A percentile compares a stretch with the other conserved stretches of the same genome.
Evolutionary conservation across 2,888 invertebrate species (phyloP).

Genomic region (Parelbella ahira): DNA sequence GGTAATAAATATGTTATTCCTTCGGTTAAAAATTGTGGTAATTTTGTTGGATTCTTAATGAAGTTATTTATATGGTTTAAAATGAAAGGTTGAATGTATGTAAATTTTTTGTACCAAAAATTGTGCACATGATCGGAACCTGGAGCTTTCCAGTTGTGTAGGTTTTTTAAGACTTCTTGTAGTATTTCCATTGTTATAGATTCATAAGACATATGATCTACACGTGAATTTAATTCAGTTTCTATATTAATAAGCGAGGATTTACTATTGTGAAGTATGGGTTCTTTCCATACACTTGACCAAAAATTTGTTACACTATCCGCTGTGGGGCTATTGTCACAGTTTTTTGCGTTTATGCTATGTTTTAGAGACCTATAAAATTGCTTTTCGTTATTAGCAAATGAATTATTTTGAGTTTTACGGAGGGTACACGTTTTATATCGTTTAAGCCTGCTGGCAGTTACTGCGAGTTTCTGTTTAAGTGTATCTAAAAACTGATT

Average conservation of each 20-base stretch:
- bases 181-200: conserved; percentile 23
- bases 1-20: conserved; percentile 30
- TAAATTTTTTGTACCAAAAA: conserved; percentile 31
- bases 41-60: conserved; percentile 17
- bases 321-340: not conserved
- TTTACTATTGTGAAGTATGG: conserved; percentile 24
- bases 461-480: conserved; percentile 20
- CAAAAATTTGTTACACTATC: conserved; percentile 17
- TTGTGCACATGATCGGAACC: conserved; percentile 30
- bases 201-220: conserved; percentile 19
- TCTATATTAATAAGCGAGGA: no score
- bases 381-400: not conserved
- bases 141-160: conserved; percentile 31
- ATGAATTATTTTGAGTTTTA: not conserved
- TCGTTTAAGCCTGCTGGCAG: not conserved
- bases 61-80: conserved; percentile 26
- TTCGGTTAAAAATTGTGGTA: conserved; percentile 12
- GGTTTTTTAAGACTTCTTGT: conserved; percentile 14
- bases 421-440: not conserved
- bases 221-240: no score
- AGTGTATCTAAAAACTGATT: conserved; percentile 23
- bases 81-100: conserved; percentile 21
- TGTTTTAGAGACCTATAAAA: no score
- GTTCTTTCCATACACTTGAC: conserved; percentile 24
- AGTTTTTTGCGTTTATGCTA: no score